phyloP scores from a whole-genome alignment of 2,797 vertebrate genomes.

The Lithobates pipiens region DNA sequence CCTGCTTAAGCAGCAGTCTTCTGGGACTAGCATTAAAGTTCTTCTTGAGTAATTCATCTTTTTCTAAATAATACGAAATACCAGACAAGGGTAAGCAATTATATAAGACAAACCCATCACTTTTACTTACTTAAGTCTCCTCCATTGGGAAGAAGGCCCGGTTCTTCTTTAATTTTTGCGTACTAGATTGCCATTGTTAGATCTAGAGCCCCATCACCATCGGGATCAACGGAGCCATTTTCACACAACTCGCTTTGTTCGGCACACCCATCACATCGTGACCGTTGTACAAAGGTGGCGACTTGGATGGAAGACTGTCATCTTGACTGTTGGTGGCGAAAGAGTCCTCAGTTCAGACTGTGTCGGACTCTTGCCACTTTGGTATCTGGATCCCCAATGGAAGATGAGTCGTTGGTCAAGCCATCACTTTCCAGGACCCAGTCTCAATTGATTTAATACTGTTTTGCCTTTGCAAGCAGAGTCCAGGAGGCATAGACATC shows the following conservation, averaged over 20 bases:
- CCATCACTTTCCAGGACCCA: conserved; percentile 82
- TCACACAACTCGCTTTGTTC: conserved; percentile 78
- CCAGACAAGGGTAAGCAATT: no score
- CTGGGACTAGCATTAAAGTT: no score
- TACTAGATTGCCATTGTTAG: conserved; percentile 83
- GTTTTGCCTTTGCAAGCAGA: conserved; percentile 86
- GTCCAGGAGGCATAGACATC: conserved; percentile 80
- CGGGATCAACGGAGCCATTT: conserved; percentile 71
- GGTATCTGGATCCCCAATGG: conserved; percentile 82
- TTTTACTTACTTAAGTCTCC: conserved; percentile 80
- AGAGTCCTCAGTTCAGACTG: conserved; percentile 82
- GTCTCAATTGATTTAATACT: conserved; percentile 83
- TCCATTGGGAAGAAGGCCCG: conserved; percentile 76
- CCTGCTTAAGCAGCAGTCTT: no score
- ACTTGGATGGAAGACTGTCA: conserved; percentile 78
- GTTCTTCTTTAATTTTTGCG: conserved; percentile 87
- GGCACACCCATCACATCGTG: conserved; percentile 70
- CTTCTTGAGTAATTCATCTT: no score
- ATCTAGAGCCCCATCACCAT: conserved; percentile 88
- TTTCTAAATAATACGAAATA: no score
- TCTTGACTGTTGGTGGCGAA: conserved; percentile 86
- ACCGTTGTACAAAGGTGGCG: conserved; percentile 79
- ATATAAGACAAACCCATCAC: no score
- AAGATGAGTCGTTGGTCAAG: conserved; percentile 83
- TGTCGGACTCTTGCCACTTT: conserved; percentile 84